A percentile compares a stretch with the other conserved stretches of the same genome.
Evolutionary conservation across 2,113 vertebrate species (phyloP).

Genomic region (Phocoena sinus): DNA sequence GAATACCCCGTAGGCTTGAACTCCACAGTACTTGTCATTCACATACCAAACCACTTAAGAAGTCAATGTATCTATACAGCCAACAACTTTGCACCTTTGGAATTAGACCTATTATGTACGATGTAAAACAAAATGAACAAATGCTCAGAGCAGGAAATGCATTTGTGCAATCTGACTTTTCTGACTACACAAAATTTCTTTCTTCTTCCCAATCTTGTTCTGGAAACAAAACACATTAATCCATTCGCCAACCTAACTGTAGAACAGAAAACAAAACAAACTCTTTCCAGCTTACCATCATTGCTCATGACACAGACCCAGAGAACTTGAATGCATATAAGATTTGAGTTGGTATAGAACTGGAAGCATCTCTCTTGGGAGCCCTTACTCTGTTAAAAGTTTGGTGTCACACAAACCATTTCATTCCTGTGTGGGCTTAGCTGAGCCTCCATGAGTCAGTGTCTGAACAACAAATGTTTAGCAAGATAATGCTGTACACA

Average conservation of each 20-base stretch:
- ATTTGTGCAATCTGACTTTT: background rate
- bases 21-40: background rate
- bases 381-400: background rate
- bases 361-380: background rate
- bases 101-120: background rate
- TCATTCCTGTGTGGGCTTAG: background rate
- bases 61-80: background rate
- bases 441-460: background rate
- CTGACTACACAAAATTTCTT: background rate
- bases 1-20: background rate
- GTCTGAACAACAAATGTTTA: background rate
- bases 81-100: background rate
- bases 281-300: background rate
- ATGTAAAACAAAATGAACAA: slow-evolving; percentile 9
- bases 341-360: background rate
- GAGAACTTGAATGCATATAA: background rate
- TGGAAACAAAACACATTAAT: background rate
- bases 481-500: background rate
- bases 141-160: background rate
- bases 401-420: background rate
- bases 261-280: background rate
- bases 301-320: background rate
- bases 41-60: background rate
- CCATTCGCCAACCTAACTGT: background rate
- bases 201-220: background rate